Evolutionary conservation across 1,140 invertebrate genomes (phyloP).

Genomic region (Trichoplusia ni): DNA sequence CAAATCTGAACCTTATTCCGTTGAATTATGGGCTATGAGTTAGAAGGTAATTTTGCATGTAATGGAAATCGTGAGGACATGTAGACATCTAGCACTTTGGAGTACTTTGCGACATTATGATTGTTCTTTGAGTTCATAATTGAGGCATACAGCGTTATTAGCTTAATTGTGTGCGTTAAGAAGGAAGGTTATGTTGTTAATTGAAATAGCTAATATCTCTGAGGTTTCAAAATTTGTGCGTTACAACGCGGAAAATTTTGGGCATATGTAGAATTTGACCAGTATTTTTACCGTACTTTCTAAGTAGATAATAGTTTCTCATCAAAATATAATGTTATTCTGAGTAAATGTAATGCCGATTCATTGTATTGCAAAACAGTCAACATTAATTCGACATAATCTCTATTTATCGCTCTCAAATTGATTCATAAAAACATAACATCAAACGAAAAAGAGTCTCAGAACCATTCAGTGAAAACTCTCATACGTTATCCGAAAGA

Average conservation of each 20-base stretch:
- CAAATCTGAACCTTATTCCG: conserved; percentile 41
- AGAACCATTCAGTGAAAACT: background rate
- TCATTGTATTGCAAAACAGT: no score
- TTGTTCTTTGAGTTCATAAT: conserved; percentile 25
- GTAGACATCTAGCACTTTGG: conserved; percentile 36
- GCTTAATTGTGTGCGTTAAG: conserved; percentile 1
- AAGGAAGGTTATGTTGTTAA: background rate
- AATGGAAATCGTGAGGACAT: conserved; percentile 61
- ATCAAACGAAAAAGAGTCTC: no score
- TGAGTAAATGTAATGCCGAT: no score
- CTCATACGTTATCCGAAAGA: background rate
- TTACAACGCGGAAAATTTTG: no score
- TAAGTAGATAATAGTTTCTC: no score
- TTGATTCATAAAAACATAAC: no score
- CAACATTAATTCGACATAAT: no score
- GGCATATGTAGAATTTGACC: no score
- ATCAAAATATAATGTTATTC: no score
- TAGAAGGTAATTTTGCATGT: conserved; percentile 44
- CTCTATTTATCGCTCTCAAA: no score
- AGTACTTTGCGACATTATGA: conserved; percentile 41
- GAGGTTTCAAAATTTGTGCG: no score
- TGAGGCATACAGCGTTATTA: conserved; percentile 9
- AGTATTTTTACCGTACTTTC: background rate
- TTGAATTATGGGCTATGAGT: conserved; percentile 31
- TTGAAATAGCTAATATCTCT: no score